phyloP scores from a whole-genome alignment of 1,140 invertebrate genomes.

The Ips typographus region DNA sequence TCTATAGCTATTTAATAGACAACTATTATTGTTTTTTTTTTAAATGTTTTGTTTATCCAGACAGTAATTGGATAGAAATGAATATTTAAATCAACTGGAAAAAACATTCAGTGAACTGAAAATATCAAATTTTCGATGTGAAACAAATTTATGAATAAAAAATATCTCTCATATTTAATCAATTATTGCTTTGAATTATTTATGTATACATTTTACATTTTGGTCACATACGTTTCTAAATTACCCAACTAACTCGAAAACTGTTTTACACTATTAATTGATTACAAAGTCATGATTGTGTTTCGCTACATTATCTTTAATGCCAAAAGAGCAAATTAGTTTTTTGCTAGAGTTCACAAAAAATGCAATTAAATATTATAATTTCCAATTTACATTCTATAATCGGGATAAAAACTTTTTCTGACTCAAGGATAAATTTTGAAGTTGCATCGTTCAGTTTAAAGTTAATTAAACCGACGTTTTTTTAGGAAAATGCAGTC shows the following conservation, averaged over 20 bases:
- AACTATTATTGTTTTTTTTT: no score
- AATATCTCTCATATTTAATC: neutral
- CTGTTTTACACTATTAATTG: constrained; percentile 15
- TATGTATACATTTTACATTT: constrained; percentile 13
- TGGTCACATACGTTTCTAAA: constrained; percentile 23
- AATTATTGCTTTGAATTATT: constrained; percentile 20
- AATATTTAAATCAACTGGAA: no score
- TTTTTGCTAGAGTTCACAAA: neutral
- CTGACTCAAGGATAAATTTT: no score
- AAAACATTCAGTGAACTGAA: no score
- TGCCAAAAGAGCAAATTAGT: neutral
- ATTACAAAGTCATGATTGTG: constrained; percentile 40
- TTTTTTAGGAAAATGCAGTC: no score
- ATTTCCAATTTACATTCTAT: constrained; percentile 1
- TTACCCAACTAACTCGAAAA: constrained; percentile 12
- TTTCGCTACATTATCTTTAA: constrained; percentile 14
- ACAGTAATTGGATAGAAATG: no score
- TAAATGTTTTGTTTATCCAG: no score
- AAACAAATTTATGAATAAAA: neutral
- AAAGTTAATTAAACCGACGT: no score
- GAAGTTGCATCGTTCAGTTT: no score
- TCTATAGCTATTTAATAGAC: neutral
- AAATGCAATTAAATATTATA: constrained; percentile 1
- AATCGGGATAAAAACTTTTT: no score
- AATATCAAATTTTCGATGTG: neutral